These are phyloP conservation scores for Lissonota sp. DNA, from an alignment of 2,888 invertebrate species.

Conservation along the genomic window DNA sequence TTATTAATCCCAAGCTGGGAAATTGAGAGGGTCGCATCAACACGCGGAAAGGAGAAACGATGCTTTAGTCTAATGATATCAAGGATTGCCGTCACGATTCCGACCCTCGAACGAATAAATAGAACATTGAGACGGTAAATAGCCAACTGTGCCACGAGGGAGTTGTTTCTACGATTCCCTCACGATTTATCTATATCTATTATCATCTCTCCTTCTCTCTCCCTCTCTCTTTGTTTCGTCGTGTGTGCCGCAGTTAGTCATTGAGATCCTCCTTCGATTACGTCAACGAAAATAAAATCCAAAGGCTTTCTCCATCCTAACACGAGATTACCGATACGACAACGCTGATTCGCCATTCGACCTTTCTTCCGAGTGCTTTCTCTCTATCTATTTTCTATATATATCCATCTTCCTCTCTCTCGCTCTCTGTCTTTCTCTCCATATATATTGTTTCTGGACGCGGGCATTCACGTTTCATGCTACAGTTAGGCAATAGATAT, in stretches of 20 bases:
- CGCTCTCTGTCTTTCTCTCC: conserved; percentile 15
- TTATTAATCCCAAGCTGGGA: conserved; percentile 44
- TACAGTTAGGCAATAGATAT: conserved; percentile 58
- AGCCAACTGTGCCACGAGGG: conserved; percentile 12
- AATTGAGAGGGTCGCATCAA: conserved; percentile 9
- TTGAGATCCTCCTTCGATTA: conserved; percentile 33
- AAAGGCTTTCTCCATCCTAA: conserved; percentile 31
- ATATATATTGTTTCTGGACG: not conserved
- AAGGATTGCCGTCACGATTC: conserved; percentile 22
- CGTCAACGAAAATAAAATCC: conserved; percentile 52
- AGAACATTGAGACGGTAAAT: conserved; percentile 5
- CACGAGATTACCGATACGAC: conserved; percentile 59
- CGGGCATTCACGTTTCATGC: conserved; percentile 6
- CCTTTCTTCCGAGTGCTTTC: conserved; percentile 25
- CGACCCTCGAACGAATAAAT: conserved; percentile 35
- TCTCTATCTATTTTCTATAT: not conserved
- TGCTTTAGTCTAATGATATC: conserved; percentile 53
- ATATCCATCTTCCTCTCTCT: conserved; percentile 1
- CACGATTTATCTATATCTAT: too few species aligned
- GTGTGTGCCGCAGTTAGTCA: conserved; percentile 43
- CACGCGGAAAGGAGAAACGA: conserved; percentile 15
- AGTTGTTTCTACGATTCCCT: not conserved
- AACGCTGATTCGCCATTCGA: conserved; percentile 49
- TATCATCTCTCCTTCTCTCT: conserved; percentile 11
- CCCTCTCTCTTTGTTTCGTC: conserved; percentile 26